These are phyloP conservation scores for Ellobium chinense DNA, from an alignment of 2,888 invertebrate species.

Conservation along the genomic window DNA sequence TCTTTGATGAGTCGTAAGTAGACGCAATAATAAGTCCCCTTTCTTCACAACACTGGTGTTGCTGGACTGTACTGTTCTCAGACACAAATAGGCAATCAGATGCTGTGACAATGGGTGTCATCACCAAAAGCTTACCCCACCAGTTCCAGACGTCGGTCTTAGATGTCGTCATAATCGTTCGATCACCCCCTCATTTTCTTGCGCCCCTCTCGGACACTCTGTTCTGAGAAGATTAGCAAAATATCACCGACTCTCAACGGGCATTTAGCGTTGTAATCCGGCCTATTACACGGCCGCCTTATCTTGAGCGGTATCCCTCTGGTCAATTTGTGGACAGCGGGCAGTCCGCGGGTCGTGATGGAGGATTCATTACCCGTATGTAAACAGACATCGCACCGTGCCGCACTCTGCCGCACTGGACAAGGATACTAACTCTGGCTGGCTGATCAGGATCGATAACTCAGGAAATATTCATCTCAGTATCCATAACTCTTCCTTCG, in stretches of 20 bases:
- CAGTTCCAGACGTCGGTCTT: too few species aligned
- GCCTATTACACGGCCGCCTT: constrained; percentile 16
- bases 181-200: neutral
- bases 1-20: too few species aligned
- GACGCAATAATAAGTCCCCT: too few species aligned
- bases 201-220: neutral
- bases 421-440: neutral
- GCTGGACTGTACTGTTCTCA: too few species aligned
- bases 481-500: neutral
- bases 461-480: constrained; percentile 14
- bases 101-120: too few species aligned
- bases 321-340: constrained; percentile 46
- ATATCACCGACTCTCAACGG: constrained; percentile 14
- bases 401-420: neutral
- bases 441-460: constrained; percentile 22
- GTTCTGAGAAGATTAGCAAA: constrained; percentile 10
- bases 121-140: too few species aligned
- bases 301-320: constrained; percentile 3
- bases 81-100: too few species aligned
- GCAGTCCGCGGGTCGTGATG: constrained; percentile 35
- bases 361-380: constrained; percentile 53
- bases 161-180: neutral
- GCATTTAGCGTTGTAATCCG: constrained; percentile 6
- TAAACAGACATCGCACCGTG: constrained; percentile 49
- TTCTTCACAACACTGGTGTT: too few species aligned